Evolutionary conservation across 1,140 invertebrate genomes (phyloP).

Genomic region (Mya arenaria): DNA sequence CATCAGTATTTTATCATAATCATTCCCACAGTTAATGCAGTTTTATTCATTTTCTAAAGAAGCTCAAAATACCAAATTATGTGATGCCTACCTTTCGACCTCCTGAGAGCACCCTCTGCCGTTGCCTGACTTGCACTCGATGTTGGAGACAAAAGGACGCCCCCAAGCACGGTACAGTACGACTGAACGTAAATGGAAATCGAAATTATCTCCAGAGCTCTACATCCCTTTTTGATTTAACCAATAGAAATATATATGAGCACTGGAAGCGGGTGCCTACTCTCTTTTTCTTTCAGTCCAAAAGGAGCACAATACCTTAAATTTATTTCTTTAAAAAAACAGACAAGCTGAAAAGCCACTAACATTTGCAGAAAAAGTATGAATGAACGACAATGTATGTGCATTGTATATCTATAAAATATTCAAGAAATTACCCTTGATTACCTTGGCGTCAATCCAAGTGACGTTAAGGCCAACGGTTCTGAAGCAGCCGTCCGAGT

Average conservation of each 20-base stretch:
- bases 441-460: conserved; percentile 39
- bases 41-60: no score
- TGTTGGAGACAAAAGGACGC: neutral
- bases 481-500: conserved; percentile 34
- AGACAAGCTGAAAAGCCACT: neutral
- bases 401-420: neutral
- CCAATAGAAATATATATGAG: no score
- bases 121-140: neutral
- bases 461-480: conserved; percentile 19
- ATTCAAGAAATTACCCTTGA: neutral
- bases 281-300: no score
- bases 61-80: no score
- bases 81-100: conserved; percentile 19
- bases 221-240: no score
- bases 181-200: neutral
- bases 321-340: neutral
- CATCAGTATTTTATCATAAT: no score
- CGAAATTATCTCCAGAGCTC: no score
- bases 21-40: no score
- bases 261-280: no score
- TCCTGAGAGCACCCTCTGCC: conserved; percentile 14
- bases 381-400: neutral
- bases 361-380: neutral
- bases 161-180: conserved; percentile 13
- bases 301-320: neutral